Evolutionary conservation across 1,140 invertebrate genomes (phyloP).

Genomic region (Carposina sasakii): DNA sequence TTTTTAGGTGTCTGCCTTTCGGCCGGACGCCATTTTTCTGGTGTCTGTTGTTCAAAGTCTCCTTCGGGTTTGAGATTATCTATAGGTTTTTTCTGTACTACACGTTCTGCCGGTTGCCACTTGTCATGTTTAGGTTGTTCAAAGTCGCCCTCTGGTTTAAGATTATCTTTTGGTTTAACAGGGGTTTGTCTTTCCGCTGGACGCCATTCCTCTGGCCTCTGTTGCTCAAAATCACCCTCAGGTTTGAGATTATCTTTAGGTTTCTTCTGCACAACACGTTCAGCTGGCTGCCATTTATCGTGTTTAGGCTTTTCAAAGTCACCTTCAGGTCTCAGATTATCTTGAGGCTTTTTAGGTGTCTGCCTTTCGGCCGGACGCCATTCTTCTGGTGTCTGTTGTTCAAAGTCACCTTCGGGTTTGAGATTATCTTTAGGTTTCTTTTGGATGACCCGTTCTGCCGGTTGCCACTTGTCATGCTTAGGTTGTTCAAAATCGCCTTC

Average conservation of each 20-base stretch:
- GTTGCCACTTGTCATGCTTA: conserved; percentile 45
- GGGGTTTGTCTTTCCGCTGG: conserved; percentile 73
- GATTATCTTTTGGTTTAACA: conserved; percentile 72
- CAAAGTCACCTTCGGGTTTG: conserved; percentile 75
- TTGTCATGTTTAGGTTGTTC: conserved; percentile 50
- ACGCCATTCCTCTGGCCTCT: conserved; percentile 51
- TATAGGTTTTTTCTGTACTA: conserved; percentile 60
- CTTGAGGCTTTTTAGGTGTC: conserved; percentile 51
- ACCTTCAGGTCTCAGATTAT: conserved; percentile 77
- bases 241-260: conserved; percentile 75
- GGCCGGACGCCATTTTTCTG: conserved; percentile 34
- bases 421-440: conserved; percentile 76
- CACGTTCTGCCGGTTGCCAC: conserved; percentile 72
- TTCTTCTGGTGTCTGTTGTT: conserved; percentile 45
- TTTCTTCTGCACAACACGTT: conserved; percentile 53
- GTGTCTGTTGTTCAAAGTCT: conserved; percentile 43
- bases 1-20: conserved; percentile 46
- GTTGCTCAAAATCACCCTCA: conserved; percentile 76
- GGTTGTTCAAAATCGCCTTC: conserved; percentile 75
- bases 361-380: conserved; percentile 53
- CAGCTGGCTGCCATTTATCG: conserved; percentile 57
- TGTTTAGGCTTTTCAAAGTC: conserved; percentile 70
- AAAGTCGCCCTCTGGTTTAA: conserved; percentile 74
- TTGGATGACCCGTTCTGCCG: conserved; percentile 72
- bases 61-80: conserved; percentile 78